Evolutionary conservation across 2,797 vertebrate genomes (phyloP), one percentile per base, ranked within the genome.

Genomic region (Tragopan temminckii): DNA sequence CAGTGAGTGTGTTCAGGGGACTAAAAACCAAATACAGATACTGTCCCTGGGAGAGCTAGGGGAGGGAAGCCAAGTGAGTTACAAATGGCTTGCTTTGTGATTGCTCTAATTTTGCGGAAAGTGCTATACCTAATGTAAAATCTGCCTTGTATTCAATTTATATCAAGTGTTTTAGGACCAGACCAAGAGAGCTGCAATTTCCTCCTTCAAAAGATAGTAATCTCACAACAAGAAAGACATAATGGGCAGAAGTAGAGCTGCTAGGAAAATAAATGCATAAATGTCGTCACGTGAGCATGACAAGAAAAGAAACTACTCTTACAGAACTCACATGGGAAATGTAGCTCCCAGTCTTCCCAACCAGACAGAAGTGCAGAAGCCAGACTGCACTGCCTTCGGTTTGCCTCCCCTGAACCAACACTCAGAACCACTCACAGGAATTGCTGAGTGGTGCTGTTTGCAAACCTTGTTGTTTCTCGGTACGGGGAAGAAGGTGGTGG

Each of bases 61-160:
- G 63, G 90, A 77, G 72, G 46, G 64, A 91, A 95, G 71, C 80
- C 88, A 84, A 96, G 77, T 48, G 81, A 88, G 42, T 93, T 95
- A 43, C 79, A 78, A 95, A 94, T 95, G 78, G 53, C 80, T 85
- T 78, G 67, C 57, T 67, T 88, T 33, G 15, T 70, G 89, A 90
- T 90, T 91, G 80, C 80, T 88, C 72, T 92, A 81, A 94, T 96
- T 96, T 88, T 91, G 61, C 74, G 79, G 80, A 59, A 95, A 94
- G 78, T 89, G 67, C 42, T 88, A 57, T 74, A 68, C 72, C 69
- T 79, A 66, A 80, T 66, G 64, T 72, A 90, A 90, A 89, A 95
- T 36, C 80, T 85, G 84, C 63, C 85, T 88, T 62, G 62, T 74
- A 45, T 90, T 94, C 80, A 66, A 88, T 95, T 96, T 93, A 58